phyloP scores from a whole-genome alignment of 2,113 vertebrate genomes.

The Tetraodon nigroviridis region DNA sequence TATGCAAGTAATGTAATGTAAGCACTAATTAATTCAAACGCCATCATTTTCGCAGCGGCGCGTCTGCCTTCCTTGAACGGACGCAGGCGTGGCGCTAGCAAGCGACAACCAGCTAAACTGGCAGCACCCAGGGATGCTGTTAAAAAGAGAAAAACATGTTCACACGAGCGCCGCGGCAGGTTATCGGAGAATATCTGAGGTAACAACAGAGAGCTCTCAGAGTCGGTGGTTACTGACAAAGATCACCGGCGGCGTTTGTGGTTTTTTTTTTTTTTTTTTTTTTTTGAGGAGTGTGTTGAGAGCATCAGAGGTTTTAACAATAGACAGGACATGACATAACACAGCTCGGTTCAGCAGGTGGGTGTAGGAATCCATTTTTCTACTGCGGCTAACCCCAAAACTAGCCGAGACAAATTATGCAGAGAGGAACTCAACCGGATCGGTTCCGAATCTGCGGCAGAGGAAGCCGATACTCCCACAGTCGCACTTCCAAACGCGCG shows the following conservation, averaged over 20 bases:
- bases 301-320: conserved; percentile 34
- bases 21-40: conserved; percentile 33
- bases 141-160: conserved; percentile 26
- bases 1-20: conserved; percentile 11
- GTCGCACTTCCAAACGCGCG: conserved; percentile 53
- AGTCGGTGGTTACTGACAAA: conserved; percentile 44
- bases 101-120: too few species aligned
- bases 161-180: conserved; percentile 20
- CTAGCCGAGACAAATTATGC: conserved; percentile 55
- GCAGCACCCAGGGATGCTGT: too few species aligned
- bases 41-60: background rate
- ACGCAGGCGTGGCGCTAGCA: background rate
- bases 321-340: conserved; percentile 39
- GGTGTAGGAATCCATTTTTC: conserved; percentile 38
- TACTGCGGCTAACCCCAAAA: conserved; percentile 41
- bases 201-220: conserved; percentile 38
- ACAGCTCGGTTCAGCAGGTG: conserved; percentile 39
- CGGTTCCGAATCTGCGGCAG: conserved; percentile 50
- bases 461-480: conserved; percentile 50
- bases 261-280: background rate
- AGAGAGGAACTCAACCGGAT: conserved; percentile 56
- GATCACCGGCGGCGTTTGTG: conserved; percentile 8
- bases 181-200: conserved; percentile 25
- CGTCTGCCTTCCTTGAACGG: conserved; percentile 26
- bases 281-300: conserved; percentile 17